Conservation (phyloP, 2,797 vertebrate species). For the Phoeniculus purpureus region DNA sequence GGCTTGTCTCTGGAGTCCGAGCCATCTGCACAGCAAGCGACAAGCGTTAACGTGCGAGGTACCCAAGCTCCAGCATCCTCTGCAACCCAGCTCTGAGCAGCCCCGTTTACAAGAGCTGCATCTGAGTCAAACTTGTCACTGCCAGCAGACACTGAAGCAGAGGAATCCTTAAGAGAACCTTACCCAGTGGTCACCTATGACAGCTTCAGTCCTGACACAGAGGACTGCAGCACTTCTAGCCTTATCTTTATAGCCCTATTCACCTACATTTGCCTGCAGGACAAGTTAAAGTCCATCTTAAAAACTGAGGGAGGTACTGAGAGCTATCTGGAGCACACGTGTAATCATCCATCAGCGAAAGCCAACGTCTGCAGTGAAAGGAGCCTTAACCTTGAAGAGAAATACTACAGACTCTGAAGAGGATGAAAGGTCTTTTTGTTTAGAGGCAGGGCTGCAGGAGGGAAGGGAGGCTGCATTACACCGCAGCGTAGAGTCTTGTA, state of each 20-base stretch:
- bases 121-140: not conserved
- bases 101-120: not conserved
- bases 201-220: not conserved
- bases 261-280: not conserved
- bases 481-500: not conserved
- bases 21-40: slow-evolving; percentile 82
- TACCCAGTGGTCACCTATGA: not conserved
- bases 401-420: not conserved
- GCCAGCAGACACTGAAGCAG: not conserved
- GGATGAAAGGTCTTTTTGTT: not conserved
- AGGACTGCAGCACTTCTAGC: not conserved
- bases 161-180: not conserved
- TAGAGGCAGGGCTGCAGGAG: not conserved
- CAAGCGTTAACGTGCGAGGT: not conserved
- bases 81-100: not conserved
- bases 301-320: not conserved
- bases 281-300: not conserved
- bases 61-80: not conserved
- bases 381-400: not conserved
- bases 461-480: not conserved
- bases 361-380: not conserved
- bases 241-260: not conserved
- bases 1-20: slow-evolving; percentile 98
- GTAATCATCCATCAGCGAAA: not conserved
- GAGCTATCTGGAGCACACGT: not conserved